Evolutionary conservation across 2,888 invertebrate species (phyloP), one percentile per base, ranked within the genome.

Genomic region (Acanthosepion lycidas): DNA sequence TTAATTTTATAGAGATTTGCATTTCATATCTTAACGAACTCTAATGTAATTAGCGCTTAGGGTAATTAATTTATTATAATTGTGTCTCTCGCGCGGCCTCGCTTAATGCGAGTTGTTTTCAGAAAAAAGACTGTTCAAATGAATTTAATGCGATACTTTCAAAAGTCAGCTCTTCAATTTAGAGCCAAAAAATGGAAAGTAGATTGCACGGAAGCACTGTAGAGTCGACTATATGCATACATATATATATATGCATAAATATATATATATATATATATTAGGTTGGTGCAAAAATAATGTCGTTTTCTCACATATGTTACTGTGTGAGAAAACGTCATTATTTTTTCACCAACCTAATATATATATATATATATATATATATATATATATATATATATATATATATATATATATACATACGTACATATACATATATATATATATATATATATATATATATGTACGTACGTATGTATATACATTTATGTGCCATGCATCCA

Each of bases 1-100:
- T 78, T 78, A 78, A 78, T 78, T 78, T 78, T 78, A 78, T 78
- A 78, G 78, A 78, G 78, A 78, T 78, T 78, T 78, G 78, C 78
- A 78, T n/a, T 78, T 78, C 78, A 78, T 78, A 78, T 78, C 78
- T n/a, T 78, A n/a, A 78, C 78, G 78, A 78, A 28, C 28, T 78
- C 78, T 28, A 78, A 78, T 78, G 8, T n/a, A 78, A 78, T 78
- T 78, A 78, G n/a, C n/a, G n/a, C 2, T n/a, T n/a, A 12, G 0
- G 9, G 28, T 78, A 78, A 78, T 78, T 78, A 78, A 78, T 78
- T 78, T 78, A 78, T 78, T 78, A 78, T 78, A 78, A 78, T 78
- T 78, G n/a, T n/a, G 78, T n/a, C 78, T 78, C n/a, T 78, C n/a
- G 9, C 28, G 78, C n/a, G 6, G n/a, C n/a, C 6, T 23, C 59